Evolutionary conservation across 1,140 invertebrate genomes (phyloP).

Genomic region (Orius insidiosus): DNA sequence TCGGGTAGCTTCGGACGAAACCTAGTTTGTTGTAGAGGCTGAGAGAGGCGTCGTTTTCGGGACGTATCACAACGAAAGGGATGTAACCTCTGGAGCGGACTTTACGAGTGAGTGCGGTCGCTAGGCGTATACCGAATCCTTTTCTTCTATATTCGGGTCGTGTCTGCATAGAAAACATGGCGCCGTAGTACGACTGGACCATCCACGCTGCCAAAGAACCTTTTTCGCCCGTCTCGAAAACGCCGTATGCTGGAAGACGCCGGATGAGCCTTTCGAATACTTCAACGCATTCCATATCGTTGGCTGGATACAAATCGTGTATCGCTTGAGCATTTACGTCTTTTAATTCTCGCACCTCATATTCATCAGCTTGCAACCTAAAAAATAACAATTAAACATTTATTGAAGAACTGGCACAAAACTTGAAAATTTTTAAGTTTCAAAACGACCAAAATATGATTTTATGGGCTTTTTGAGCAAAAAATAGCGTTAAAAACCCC

Average conservation of each 20-base stretch:
- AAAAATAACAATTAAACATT: too few species aligned
- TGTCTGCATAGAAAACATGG: constrained; percentile 82
- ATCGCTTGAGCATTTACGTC: constrained; percentile 59
- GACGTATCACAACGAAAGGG: constrained; percentile 69
- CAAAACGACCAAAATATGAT: too few species aligned
- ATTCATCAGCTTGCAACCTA: constrained; percentile 17
- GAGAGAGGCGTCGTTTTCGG: constrained; percentile 62
- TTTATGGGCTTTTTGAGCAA: too few species aligned
- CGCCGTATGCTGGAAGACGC: constrained; percentile 54
- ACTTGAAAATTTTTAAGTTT: too few species aligned
- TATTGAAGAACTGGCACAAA: too few species aligned
- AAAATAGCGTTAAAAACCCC: too few species aligned
- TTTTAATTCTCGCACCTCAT: constrained; percentile 46
- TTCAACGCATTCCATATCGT: constrained; percentile 65
- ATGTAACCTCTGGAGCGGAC: constrained; percentile 56
- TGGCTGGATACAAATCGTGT: constrained; percentile 66
- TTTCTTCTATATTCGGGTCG: constrained; percentile 59
- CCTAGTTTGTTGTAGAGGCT: constrained; percentile 61
- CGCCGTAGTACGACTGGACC: constrained; percentile 67
- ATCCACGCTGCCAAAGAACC: constrained; percentile 17
- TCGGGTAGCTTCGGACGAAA: constrained; percentile 56
- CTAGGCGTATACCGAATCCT: constrained; percentile 50
- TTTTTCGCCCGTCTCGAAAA: too few species aligned
- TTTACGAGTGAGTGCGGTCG: constrained; percentile 42
- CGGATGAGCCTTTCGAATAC: constrained; percentile 59